phyloP scores from a whole-genome alignment of 2,113 vertebrate genomes.

The Apodemus speciosus region DNA sequence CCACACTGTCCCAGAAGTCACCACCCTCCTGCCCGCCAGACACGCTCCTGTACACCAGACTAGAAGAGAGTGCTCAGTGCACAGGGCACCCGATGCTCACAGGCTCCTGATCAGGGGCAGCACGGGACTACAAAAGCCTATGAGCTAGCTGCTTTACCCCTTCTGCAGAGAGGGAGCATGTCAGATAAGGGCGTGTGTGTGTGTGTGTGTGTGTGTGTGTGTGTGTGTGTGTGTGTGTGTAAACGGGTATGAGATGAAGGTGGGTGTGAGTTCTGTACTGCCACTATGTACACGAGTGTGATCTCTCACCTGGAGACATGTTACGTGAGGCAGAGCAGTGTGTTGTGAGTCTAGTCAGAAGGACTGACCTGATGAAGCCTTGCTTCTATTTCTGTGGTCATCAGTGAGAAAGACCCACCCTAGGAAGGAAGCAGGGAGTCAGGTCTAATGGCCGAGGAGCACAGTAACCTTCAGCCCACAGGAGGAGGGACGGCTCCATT shows the following conservation, averaged over 20 bases:
- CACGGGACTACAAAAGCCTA: neutral
- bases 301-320: no score
- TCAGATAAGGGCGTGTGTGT: neutral
- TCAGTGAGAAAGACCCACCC: neutral
- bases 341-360: neutral
- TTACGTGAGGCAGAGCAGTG: no score
- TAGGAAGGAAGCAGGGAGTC: neutral
- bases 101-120: neutral
- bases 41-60: neutral
- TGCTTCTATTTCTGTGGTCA: neutral
- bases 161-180: neutral
- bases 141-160: neutral
- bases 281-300: neutral
- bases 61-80: neutral
- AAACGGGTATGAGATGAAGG: neutral
- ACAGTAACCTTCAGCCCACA: neutral
- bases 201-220: no score
- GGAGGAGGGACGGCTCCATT: neutral
- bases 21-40: neutral
- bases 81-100: rapidly evolving
- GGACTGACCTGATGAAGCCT: neutral
- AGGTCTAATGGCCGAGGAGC: neutral
- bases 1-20: neutral
- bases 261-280: no score
- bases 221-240: neutral